These are phyloP conservation scores for Meiosimyza platycephala DNA, from an alignment of 2,888 invertebrate species.

Conservation along the genomic window DNA sequence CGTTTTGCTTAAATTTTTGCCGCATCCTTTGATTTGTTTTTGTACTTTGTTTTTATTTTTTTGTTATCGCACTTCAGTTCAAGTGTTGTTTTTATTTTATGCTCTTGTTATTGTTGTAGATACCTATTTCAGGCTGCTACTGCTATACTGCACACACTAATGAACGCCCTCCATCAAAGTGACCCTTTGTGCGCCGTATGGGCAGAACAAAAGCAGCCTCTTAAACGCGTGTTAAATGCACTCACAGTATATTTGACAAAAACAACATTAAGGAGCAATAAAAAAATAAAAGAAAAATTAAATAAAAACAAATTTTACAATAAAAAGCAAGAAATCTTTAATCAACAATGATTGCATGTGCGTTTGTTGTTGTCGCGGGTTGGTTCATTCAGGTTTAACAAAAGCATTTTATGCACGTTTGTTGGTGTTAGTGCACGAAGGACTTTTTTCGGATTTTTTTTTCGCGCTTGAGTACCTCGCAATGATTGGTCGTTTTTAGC, in stretches of 20 bases:
- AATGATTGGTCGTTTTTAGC: constrained; percentile 1
- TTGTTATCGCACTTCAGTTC: constrained; percentile 4
- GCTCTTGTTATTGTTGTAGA: background rate
- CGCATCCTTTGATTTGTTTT: background rate
- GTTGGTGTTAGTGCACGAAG: background rate
- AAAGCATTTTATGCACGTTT: background rate
- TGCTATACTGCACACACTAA: background rate
- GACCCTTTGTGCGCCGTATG: background rate
- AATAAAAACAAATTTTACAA: no score
- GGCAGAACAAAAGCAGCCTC: constrained; percentile 11
- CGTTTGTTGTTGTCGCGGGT: constrained; percentile 1
- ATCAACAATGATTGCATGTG: no score
- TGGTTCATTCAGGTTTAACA: background rate
- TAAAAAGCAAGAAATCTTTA: no score
- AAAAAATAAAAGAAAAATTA: background rate
- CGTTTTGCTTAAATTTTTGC: background rate
- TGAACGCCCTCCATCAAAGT: constrained; percentile 15
- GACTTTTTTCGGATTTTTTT: background rate
- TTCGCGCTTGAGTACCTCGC: background rate
- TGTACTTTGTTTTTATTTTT: background rate
- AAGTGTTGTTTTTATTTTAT: constrained; percentile 13
- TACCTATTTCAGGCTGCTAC: constrained; percentile 1
- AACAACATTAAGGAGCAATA: constrained; percentile 1
- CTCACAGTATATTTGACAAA: background rate
- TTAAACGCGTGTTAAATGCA: constrained; percentile 6